Evolutionary conservation across 2,113 vertebrate genomes (phyloP).

Genomic region (Eidolon helvum): DNA sequence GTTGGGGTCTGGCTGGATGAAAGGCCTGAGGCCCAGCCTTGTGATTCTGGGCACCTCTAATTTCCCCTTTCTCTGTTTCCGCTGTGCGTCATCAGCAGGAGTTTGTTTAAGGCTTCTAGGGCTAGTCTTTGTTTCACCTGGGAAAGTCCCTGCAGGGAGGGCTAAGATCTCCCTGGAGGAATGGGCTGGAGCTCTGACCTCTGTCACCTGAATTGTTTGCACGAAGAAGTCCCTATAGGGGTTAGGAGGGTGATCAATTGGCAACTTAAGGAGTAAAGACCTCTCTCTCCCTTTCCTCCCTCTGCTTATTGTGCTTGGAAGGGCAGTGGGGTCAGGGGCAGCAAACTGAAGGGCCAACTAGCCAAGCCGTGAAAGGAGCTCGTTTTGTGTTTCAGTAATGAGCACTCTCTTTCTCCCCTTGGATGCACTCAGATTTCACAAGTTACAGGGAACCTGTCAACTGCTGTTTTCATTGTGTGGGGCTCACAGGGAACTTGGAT

Average conservation of each 20-base stretch:
- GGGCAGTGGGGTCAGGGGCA: constrained; percentile 73
- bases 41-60: constrained; percentile 37
- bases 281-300: constrained; percentile 39
- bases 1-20: neutral
- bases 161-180: constrained; percentile 58
- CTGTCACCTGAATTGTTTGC: constrained; percentile 76
- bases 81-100: constrained; percentile 30
- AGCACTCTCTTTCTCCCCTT: constrained; percentile 72
- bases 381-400: constrained; percentile 78
- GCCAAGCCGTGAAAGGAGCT: constrained; percentile 63
- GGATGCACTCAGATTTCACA: constrained; percentile 77
- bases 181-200: constrained; percentile 67
- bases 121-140: constrained; percentile 72
- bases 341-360: constrained; percentile 68
- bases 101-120: constrained; percentile 41
- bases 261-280: constrained; percentile 70
- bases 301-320: constrained; percentile 56
- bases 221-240: constrained; percentile 64
- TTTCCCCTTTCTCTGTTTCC: constrained; percentile 57
- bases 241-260: constrained; percentile 73
- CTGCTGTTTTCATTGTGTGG: constrained; percentile 78
- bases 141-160: constrained; percentile 68
- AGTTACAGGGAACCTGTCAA: constrained; percentile 79
- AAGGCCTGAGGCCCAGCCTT: constrained; percentile 6
- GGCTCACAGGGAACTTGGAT: constrained; percentile 75